Percentiles rank a stretch among this genome's conserved stretches.
Conservation (phyloP, 2,797 vertebrate species). For the Hipposideros larvatus region DNA sequence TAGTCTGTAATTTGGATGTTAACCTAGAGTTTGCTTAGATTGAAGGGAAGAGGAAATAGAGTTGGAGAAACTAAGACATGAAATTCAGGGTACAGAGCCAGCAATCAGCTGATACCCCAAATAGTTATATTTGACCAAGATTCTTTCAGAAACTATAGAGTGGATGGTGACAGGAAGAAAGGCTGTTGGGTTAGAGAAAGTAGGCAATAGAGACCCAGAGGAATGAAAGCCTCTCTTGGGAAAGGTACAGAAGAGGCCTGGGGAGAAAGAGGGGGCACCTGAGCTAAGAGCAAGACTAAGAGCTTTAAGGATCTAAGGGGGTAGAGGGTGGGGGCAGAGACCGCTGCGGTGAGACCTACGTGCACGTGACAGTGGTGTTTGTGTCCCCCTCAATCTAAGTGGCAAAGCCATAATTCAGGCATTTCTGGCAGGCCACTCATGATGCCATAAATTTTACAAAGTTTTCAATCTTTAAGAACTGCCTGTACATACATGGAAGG, state of each 20-base stretch:
- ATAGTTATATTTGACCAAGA: not conserved
- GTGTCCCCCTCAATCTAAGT: not conserved
- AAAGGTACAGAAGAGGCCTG: not conserved
- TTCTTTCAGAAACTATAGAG: not conserved
- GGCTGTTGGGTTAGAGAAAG: not conserved
- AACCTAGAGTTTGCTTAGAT: not conserved
- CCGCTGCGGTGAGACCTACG: no score
- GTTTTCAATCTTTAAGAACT: not conserved
- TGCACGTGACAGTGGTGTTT: fast-evolving
- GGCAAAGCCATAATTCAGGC: not conserved
- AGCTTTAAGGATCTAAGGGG: not conserved
- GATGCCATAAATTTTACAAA: not conserved
- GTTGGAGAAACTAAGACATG: not conserved
- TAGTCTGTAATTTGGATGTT: not conserved
- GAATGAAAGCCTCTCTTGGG: not conserved
- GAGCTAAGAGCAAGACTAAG: not conserved
- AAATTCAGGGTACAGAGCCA: not conserved
- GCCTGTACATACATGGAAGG: not conserved
- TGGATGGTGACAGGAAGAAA: not conserved
- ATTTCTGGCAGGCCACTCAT: not conserved
- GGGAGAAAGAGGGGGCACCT: fast-evolving
- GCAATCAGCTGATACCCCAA: not conserved
- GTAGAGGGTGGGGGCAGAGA: fast-evolving
- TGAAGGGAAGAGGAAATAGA: not conserved
- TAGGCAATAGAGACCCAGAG: not conserved